These are phyloP conservation scores for Papilio aristodemus DNA, from an alignment of 1,140 invertebrate genomes.

Conservation along the genomic window DNA sequence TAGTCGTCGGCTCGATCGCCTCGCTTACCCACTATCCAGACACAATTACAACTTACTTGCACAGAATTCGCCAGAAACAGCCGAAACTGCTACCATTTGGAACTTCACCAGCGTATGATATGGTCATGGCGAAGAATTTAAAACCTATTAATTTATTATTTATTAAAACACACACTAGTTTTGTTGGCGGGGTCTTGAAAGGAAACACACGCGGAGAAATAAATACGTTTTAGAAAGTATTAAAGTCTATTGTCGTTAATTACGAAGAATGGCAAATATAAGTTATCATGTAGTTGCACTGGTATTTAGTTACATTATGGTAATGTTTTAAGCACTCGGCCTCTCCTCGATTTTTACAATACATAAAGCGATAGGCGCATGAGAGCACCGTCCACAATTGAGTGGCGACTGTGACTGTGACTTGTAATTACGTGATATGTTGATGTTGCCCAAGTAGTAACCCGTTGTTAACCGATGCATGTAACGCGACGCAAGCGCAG, in stretches of 20 bases:
- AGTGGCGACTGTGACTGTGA: constrained; percentile 63
- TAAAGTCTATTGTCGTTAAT: constrained; percentile 65
- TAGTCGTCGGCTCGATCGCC: constrained; percentile 38
- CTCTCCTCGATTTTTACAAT: constrained; percentile 52
- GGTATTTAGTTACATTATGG: constrained; percentile 74
- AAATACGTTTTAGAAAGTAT: constrained; percentile 78
- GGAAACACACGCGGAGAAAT: constrained; percentile 77
- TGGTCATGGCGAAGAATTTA: constrained; percentile 84
- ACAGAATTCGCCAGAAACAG: constrained; percentile 92
- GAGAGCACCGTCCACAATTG: constrained; percentile 56
- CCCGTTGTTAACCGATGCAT: constrained; percentile 53
- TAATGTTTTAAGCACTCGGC: constrained; percentile 61
- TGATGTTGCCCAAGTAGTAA: constrained; percentile 48
- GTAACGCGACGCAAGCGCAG: constrained; percentile 46
- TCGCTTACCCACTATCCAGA: constrained; percentile 32
- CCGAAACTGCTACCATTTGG: constrained; percentile 94
- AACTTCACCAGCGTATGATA: constrained; percentile 93
- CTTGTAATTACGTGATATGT: constrained; percentile 48
- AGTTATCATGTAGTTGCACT: constrained; percentile 61
- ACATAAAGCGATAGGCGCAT: constrained; percentile 53
- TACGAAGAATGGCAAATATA: constrained; percentile 61
- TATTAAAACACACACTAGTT: constrained; percentile 75
- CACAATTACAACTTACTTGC: constrained; percentile 85
- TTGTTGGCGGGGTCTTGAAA: constrained; percentile 70
- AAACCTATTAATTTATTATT: constrained; percentile 72